Evolutionary conservation across 1,140 invertebrate genomes (phyloP).

Genomic region (Dendroctonus valens): DNA sequence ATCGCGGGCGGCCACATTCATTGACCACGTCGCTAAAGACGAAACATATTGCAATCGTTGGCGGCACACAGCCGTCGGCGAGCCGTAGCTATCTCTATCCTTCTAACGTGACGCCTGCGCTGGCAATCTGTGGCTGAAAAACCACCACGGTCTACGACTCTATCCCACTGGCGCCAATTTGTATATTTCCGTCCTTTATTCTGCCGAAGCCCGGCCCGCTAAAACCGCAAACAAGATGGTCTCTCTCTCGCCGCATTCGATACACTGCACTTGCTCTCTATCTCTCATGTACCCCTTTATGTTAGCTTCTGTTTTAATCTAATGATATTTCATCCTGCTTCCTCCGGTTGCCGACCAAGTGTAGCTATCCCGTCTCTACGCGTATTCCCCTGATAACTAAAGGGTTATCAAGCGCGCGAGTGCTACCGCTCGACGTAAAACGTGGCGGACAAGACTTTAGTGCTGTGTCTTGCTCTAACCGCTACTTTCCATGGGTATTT

Average conservation of each 20-base stretch:
- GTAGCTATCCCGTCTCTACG: conserved; percentile 17
- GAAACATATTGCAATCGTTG: conserved; percentile 44
- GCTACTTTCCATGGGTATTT: conserved; percentile 29
- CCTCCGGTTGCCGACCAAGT: conserved; percentile 8
- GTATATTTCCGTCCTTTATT: conserved; percentile 48
- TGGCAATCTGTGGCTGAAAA: conserved; percentile 43
- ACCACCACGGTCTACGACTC: conserved; percentile 41
- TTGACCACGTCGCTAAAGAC: conserved; percentile 39
- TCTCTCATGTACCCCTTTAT: conserved; percentile 48
- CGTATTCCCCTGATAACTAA: conserved; percentile 49
- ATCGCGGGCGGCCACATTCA: conserved; percentile 30
- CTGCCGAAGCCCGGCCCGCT: conserved; percentile 47
- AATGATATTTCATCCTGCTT: conserved; percentile 40
- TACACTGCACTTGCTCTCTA: conserved; percentile 38
- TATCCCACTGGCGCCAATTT: conserved; percentile 41
- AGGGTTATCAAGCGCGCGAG: conserved; percentile 51
- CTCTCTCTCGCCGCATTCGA: conserved; percentile 40
- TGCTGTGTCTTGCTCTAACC: conserved; percentile 36
- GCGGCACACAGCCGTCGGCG: conserved; percentile 31
- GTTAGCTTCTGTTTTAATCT: conserved; percentile 52
- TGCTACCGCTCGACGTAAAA: conserved; percentile 39
- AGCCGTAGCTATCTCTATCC: conserved; percentile 39
- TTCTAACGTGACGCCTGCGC: conserved; percentile 49
- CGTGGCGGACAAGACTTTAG: conserved; percentile 40
- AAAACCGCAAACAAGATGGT: conserved; percentile 47